These are phyloP conservation scores for Cerceris rybyensis DNA, from an alignment of 2,888 invertebrate genomes.

Conservation along the genomic window DNA sequence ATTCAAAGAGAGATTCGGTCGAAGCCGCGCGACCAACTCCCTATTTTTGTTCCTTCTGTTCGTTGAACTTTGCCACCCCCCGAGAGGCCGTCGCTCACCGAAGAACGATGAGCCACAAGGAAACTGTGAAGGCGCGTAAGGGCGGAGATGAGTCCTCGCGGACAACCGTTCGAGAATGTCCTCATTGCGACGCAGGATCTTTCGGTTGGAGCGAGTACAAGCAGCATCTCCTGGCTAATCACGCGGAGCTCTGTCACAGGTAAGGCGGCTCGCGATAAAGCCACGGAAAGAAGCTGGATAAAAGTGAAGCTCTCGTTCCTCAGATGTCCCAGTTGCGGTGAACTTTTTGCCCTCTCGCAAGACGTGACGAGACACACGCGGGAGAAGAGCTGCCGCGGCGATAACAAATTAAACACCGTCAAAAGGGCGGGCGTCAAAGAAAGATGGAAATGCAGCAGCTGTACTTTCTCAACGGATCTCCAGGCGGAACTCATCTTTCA, in stretches of 20 bases:
- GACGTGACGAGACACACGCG: conserved; percentile 89
- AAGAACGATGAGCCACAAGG: conserved; percentile 86
- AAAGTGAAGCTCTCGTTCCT: background rate
- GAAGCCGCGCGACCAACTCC: conserved; percentile 64
- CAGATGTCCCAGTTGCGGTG: conserved; percentile 89
- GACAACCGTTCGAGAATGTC: conserved; percentile 83
- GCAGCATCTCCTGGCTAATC: conserved; percentile 85
- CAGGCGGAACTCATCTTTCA: conserved; percentile 90
- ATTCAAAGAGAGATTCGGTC: conserved; percentile 26
- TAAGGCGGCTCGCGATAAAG: conserved; percentile 73
- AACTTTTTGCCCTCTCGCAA: conserved; percentile 87
- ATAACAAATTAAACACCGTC: conserved; percentile 20
- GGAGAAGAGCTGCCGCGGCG: conserved; percentile 83
- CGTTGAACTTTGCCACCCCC: conserved; percentile 85
- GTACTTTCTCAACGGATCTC: conserved; percentile 85
- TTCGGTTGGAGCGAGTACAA: conserved; percentile 84
- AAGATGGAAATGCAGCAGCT: conserved; percentile 85
- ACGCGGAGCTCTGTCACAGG: conserved; percentile 86
- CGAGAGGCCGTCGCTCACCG: conserved; percentile 87
- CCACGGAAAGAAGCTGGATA: no score
- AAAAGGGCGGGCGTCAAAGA: conserved; percentile 43
- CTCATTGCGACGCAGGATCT: conserved; percentile 84
- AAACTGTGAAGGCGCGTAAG: conserved; percentile 82
- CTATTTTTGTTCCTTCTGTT: conserved; percentile 88
- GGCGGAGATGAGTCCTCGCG: conserved; percentile 36